Conservation (phyloP, 2,113 vertebrate species). For the Thamnophis sirtalis region DNA sequence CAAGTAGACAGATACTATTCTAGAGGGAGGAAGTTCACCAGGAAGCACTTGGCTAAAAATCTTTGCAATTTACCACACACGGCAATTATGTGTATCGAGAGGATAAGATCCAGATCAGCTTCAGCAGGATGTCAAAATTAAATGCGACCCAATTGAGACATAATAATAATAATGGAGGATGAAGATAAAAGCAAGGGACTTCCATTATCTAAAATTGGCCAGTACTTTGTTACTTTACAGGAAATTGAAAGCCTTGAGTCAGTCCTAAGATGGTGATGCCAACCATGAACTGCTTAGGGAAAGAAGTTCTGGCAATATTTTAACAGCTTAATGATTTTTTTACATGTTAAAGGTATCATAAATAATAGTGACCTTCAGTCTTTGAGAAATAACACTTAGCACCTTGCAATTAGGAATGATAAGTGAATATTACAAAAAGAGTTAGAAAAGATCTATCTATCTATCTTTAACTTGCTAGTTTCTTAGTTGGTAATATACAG, state of each 20-base stretch:
- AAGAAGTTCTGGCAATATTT: slow-evolving; percentile 15
- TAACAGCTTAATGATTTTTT: slow-evolving; percentile 29
- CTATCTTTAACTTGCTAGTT: neutral
- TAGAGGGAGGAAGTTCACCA: slow-evolving; percentile 41
- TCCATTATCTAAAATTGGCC: slow-evolving; percentile 58
- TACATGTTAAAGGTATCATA: neutral
- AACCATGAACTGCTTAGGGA: slow-evolving; percentile 37
- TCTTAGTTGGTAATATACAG: neutral
- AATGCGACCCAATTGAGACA: slow-evolving; percentile 32
- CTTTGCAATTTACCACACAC: slow-evolving; percentile 52
- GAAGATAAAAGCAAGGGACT: slow-evolving; percentile 51
- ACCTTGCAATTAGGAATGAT: neutral
- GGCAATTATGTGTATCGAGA: slow-evolving; percentile 47
- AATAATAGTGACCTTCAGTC: neutral
- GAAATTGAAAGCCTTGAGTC: slow-evolving; percentile 42
- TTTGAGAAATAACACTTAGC: neutral
- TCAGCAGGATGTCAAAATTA: slow-evolving; percentile 34
- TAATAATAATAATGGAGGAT: slow-evolving; percentile 49
- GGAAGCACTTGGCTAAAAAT: slow-evolving; percentile 41
- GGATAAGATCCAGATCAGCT: slow-evolving; percentile 55
- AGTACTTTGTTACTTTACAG: slow-evolving; percentile 37
- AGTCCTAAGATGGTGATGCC: slow-evolving; percentile 15
- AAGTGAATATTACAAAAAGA: neutral
- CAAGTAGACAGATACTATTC: slow-evolving; percentile 49
- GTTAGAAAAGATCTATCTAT: neutral